Base-by-base conservation (phyloP, 2,113 vertebrate genomes). In the Poeciliopsis occidentalis region DNA sequence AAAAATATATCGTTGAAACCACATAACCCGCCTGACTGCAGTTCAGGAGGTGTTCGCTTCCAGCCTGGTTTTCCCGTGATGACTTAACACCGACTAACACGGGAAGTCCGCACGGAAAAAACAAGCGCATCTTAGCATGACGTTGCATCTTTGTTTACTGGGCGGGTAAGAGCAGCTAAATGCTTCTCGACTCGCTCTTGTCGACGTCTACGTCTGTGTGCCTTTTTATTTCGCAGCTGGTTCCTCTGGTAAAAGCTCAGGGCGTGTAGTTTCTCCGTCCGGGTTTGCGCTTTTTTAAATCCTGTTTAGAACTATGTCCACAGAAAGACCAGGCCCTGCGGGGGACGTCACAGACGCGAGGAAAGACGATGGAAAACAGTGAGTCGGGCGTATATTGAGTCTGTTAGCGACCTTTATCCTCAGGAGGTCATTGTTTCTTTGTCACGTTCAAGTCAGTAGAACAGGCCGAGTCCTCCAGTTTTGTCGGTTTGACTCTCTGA, bases 281-380 rank as follows among this genome's bases (percentile, higher is more conserved):
- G 26, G 51, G 1, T 57, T 34, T 4, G 4, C 19, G 2, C 65
- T 62, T 69, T 29, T 2, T 30, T 3, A 3, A 3, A 0, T 7
- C 44, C 7, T 41, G 4, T 8, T 10, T 27, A 1, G 51, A 87
- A 87, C 5, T 0, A 91, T 90, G 91, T 87, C 92, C 64, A 63
- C 10, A 8, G 84, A 90, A 31, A 79, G 80, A 30, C 7, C 67
- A 1, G 68, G 60, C 39, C 8, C 65, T 1, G 90, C 84, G 69
- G 85, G 67, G 34, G 93, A 95, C 76, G 27, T 19, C 70, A 85
- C 87, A 24, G 92, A 94, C 75, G 93, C 93, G 1, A 81, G 61
- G 67, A 51, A 37, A 29, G 64, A 26, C 62, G 86, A 78, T 4
- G 84, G 67, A 60, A 54, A 74, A 70, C 62, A 68, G 94, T 95